Percentiles rank a stretch among this genome's conserved stretches.
Evolutionary conservation across 2,113 vertebrate genomes (phyloP).

Genomic region (Boleophthalmus pectinirostris): DNA sequence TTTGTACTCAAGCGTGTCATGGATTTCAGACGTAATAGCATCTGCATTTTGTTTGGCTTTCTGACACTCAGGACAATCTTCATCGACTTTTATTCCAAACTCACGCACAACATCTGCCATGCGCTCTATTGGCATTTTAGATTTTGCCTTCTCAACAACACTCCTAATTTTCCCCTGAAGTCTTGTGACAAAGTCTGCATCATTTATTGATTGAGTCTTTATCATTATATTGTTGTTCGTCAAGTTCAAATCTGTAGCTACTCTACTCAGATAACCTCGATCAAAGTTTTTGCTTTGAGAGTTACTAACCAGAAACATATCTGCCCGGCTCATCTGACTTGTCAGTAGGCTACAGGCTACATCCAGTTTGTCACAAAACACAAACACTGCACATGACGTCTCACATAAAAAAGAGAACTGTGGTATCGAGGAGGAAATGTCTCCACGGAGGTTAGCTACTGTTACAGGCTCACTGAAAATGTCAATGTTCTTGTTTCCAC

Average conservation of each 20-base stretch:
- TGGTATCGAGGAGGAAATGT: constrained; percentile 52
- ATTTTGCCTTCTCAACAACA: constrained; percentile 10
- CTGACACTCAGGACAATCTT: constrained; percentile 39
- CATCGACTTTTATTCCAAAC: constrained; percentile 53
- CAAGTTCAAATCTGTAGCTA: constrained; percentile 36
- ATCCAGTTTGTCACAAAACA: constrained; percentile 64
- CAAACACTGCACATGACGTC: constrained; percentile 73
- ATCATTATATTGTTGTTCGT: constrained; percentile 41
- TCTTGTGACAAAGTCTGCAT: constrained; percentile 52
- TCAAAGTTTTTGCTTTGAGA: constrained; percentile 26
- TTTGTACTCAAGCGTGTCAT: constrained; percentile 46
- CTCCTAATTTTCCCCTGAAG: no score
- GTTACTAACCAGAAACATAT: constrained; percentile 50
- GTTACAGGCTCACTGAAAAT: constrained; percentile 67
- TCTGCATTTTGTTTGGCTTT: constrained; percentile 38
- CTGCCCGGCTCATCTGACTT: constrained; percentile 15
- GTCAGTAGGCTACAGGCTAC: constrained; percentile 51
- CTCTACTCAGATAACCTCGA: constrained; percentile 7
- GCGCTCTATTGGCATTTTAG: constrained; percentile 23
- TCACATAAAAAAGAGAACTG: constrained; percentile 73
- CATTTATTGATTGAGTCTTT: constrained; percentile 41
- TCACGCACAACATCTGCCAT: constrained; percentile 45
- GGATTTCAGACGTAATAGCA: constrained; percentile 34
- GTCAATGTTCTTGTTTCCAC: constrained; percentile 46
- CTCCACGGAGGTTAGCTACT: constrained; percentile 71